phyloP scores from a whole-genome alignment of 2,797 vertebrate genomes.

The Anguilla marmorata region DNA sequence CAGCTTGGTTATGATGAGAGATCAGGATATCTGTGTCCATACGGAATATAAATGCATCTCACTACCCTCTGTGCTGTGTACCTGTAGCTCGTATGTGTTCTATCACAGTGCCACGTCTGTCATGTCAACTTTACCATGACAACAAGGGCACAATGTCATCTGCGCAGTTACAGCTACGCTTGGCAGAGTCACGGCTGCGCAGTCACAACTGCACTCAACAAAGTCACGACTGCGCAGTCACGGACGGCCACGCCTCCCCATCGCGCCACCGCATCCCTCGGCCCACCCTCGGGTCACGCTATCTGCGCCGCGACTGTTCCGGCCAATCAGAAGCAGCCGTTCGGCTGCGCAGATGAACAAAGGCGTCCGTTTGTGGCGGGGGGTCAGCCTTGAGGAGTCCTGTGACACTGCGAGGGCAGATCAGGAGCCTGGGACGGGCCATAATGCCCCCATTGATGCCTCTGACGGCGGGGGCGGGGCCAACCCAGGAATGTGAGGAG shows the following conservation, averaged over 20 bases:
- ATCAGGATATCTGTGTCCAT: too few relatives aligned
- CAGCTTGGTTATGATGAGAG: too few relatives aligned
- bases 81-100: too few relatives aligned
- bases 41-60: too few relatives aligned
- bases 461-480: constrained; percentile 46
- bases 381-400: constrained; percentile 51
- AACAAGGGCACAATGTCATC: not conserved
- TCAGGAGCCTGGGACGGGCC: constrained; percentile 61
- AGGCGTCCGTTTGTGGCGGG: constrained; percentile 47
- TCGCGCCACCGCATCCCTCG: not conserved
- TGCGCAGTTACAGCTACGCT: too few relatives aligned
- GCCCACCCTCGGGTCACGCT: not conserved
- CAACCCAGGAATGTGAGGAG: constrained; percentile 64
- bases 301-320: not conserved
- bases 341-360: constrained; percentile 41
- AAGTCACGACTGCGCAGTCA: not conserved
- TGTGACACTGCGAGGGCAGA: constrained; percentile 47
- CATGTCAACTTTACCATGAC: not conserved
- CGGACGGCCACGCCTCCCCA: constrained; percentile 30
- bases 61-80: too few relatives aligned
- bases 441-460: constrained; percentile 72
- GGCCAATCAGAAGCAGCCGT: constrained; percentile 24
- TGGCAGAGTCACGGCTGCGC: too few relatives aligned
- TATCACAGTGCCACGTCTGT: too few relatives aligned
- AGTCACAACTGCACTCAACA: not conserved